Evolutionary conservation across 1,140 invertebrate species (phyloP), one percentile per base, ranked within the genome.

Genomic region (Brachionus rotundiformis): DNA sequence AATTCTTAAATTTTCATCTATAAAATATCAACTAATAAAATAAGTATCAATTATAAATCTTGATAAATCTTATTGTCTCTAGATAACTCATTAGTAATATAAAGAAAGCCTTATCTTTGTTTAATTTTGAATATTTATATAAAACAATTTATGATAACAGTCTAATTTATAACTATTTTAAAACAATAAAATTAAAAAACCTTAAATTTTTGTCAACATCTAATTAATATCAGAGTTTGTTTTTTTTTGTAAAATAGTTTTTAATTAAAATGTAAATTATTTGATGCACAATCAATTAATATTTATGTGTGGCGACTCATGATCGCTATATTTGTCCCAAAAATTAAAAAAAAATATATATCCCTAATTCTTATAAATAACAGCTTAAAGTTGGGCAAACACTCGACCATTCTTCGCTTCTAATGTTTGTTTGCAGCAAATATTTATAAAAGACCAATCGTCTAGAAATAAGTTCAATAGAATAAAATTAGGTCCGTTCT

Each of bases 401-500:
- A 68, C 63, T 68, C 27, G n/a, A 68, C 47, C 8, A 63, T 29
- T 63, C 36, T 11, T 68, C 63, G 63, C 63, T 68, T 68, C 63
- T 68, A 29, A 33, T 33, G 36, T 68, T 68, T 68, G 31, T 39
- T 68, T 0, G 13, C 27, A 16, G 29, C 63, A 68, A 68, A 68
- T 68, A 68, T 68, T 68, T 68, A 16, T 10, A 33, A 68, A 68
- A 68, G 29, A 68, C 63, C 63, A 68, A 68, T 68, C 63, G 63
- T 68, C 63, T 68, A 68, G 27, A 68, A 68, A 68, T 4, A 33
- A 68, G 63, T 68, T 68, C 63, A 68, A 68, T 68, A 31, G 63
- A 68, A 68, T 68, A 19, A 33, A n/a, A 33, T 19, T 68, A 19
- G 29, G n/a, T 33, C 27, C 31, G 31, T 19, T 33, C 31, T 4